These are phyloP conservation scores for Hylaeus anthracinus DNA, from an alignment of 1,140 invertebrate species.

Conservation along the genomic window DNA sequence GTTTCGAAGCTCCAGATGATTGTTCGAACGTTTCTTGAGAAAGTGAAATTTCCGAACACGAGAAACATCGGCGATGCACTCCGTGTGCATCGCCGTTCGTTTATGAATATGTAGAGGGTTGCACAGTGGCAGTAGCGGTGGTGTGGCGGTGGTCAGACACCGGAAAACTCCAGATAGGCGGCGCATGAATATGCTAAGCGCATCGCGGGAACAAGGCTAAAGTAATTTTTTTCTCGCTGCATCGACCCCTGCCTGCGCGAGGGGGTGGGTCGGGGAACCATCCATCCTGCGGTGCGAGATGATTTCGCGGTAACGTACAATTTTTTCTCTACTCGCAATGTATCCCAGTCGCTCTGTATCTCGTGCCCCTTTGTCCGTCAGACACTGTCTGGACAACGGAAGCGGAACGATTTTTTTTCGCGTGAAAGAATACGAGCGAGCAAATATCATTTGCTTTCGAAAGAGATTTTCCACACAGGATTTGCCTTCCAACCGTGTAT, in stretches of 20 bases:
- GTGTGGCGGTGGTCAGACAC: constrained; percentile 69
- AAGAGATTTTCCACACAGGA: too few relatives aligned
- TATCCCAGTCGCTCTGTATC: constrained; percentile 24
- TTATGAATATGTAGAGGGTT: constrained; percentile 70
- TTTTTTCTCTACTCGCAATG: neutral
- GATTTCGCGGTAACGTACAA: constrained; percentile 8
- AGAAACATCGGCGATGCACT: too few relatives aligned
- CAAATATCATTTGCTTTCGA: too few relatives aligned
- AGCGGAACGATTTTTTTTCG: too few relatives aligned
- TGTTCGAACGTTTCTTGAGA: too few relatives aligned
- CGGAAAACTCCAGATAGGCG: constrained; percentile 68
- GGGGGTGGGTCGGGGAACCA: neutral
- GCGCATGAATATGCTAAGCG: constrained; percentile 70
- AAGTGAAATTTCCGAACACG: too few relatives aligned
- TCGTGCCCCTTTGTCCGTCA: constrained; percentile 1
- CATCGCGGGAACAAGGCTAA: constrained; percentile 47
- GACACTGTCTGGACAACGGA: neutral
- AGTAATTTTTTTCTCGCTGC: constrained; percentile 55
- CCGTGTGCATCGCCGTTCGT: constrained; percentile 49
- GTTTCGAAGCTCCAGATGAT: too few relatives aligned
- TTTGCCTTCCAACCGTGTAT: too few relatives aligned
- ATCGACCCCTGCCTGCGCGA: constrained; percentile 3
- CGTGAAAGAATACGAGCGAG: too few relatives aligned
- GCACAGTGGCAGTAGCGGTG: constrained; percentile 41
- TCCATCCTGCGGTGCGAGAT: neutral